Percentiles rank a stretch among this genome's conserved stretches.
phyloP scores from a whole-genome alignment of 1,140 invertebrate genomes.

The Wiebesia pumilae region DNA sequence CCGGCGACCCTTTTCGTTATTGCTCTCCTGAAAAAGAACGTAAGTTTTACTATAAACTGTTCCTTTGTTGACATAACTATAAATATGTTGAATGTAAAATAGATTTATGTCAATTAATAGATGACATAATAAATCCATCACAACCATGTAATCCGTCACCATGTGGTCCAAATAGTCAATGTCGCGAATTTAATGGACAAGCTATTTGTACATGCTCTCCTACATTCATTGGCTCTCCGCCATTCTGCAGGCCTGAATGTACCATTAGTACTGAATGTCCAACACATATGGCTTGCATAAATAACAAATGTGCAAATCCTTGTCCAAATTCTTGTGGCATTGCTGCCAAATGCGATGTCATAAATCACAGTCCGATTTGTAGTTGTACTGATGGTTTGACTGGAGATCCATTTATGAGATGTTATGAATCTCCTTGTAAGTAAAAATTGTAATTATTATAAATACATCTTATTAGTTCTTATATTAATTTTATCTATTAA shows the following conservation, averaged over 20 bases:
- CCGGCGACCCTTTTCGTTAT: constrained; percentile 81
- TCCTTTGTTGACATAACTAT: background rate
- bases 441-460: constrained; percentile 19
- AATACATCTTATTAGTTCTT: background rate
- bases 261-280: constrained; percentile 86
- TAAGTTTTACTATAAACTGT: constrained; percentile 7
- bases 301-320: constrained; percentile 86
- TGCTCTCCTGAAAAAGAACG: constrained; percentile 53
- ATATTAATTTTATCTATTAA: background rate
- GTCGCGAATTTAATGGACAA: constrained; percentile 75
- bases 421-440: constrained; percentile 77
- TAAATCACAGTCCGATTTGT: constrained; percentile 79
- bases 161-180: constrained; percentile 78
- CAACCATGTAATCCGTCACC: constrained; percentile 76
- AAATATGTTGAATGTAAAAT: background rate
- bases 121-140: constrained; percentile 40
- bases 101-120: constrained; percentile 23
- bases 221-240: constrained; percentile 84
- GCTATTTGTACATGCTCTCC: constrained; percentile 85
- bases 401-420: constrained; percentile 83
- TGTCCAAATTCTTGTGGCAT: constrained; percentile 87
- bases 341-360: constrained; percentile 82
- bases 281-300: constrained; percentile 83
- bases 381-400: constrained; percentile 79
- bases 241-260: constrained; percentile 85